These are phyloP conservation scores for Danaus chrysippus DNA, from an alignment of 2,888 invertebrate species.

Conservation along the genomic window DNA sequence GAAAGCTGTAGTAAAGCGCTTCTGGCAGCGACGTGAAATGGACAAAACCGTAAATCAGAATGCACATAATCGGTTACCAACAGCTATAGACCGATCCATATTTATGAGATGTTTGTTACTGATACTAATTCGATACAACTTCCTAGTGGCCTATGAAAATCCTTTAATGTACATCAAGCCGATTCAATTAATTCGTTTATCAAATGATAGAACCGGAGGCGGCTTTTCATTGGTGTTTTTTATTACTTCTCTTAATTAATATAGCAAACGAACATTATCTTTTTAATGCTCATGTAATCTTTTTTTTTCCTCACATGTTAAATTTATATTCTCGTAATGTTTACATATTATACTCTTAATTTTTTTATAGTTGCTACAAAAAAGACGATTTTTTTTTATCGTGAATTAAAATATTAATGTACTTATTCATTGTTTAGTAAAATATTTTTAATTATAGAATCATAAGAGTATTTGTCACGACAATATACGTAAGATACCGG, in stretches of 20 bases:
- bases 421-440: too few relatives aligned
- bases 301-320: too few relatives aligned
- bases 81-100: slow-evolving; percentile 24
- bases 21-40: slow-evolving; percentile 49
- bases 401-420: too few relatives aligned
- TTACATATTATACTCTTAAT: too few relatives aligned
- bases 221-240: background rate
- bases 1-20: slow-evolving; percentile 45
- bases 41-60: slow-evolving; percentile 47
- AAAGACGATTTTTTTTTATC: too few relatives aligned
- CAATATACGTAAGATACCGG: slow-evolving; percentile 40
- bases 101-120: slow-evolving; percentile 17
- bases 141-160: background rate
- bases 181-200: slow-evolving; percentile 3
- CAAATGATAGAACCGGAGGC: background rate
- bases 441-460: background rate
- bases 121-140: slow-evolving; percentile 5
- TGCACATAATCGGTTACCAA: slow-evolving; percentile 36
- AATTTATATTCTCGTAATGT: too few relatives aligned
- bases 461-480: slow-evolving; percentile 4
- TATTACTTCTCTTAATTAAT: background rate
- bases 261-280: background rate
- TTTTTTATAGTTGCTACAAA: too few relatives aligned
- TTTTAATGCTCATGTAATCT: background rate
- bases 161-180: background rate